Evolutionary conservation across 2,888 invertebrate species (phyloP).

Genomic region (Epistrophella euchroma): DNA sequence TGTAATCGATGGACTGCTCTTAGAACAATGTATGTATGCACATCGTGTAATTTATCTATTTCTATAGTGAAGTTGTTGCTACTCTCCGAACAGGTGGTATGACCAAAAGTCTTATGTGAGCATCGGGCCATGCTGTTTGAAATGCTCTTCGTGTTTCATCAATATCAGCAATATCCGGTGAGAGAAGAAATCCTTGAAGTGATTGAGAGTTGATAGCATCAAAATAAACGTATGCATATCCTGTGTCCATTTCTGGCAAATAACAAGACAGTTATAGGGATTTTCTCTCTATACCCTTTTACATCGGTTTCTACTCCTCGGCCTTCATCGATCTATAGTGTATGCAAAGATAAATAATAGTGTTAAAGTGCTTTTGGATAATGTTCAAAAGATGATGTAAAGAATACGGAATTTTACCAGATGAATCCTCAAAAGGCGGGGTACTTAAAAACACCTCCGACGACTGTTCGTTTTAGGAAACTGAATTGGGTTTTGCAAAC

Average conservation of each 20-base stretch:
- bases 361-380: neutral
- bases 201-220: constrained; percentile 65
- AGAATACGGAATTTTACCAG: neutral
- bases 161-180: constrained; percentile 52
- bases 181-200: constrained; percentile 49
- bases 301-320: neutral
- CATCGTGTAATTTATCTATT: constrained; percentile 67
- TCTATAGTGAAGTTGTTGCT: constrained; percentile 3
- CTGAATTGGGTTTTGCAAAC: neutral
- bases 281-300: neutral
- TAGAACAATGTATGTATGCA: constrained; percentile 67
- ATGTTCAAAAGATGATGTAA: constrained; percentile 21
- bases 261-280: constrained; percentile 21
- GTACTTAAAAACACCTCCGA: neutral
- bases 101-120: constrained; percentile 42
- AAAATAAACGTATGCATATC: constrained; percentile 57
- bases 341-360: constrained; percentile 52
- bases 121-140: constrained; percentile 41
- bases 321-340: neutral
- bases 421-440: neutral
- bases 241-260: constrained; percentile 23
- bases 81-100: neutral
- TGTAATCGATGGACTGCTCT: constrained; percentile 51
- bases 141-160: constrained; percentile 66
- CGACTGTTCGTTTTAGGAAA: neutral